phyloP scores from a whole-genome alignment of 2,888 invertebrate species.

The Taphrorychus bicolor region DNA sequence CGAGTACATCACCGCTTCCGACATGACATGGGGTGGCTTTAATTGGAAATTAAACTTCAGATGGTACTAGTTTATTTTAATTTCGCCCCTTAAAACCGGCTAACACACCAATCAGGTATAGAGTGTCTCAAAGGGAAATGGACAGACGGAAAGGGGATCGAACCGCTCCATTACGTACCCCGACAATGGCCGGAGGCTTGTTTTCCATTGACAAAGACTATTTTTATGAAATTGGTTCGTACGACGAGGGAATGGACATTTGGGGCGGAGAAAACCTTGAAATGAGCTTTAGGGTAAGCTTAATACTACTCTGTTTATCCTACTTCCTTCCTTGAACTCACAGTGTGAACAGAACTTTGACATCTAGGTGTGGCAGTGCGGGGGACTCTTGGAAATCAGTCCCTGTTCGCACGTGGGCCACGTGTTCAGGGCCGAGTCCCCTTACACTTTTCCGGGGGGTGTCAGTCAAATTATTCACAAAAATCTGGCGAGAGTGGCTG shows the following conservation, averaged over 20 bases:
- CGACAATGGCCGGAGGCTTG: slow-evolving; percentile 98
- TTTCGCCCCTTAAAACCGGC: too few relatives aligned
- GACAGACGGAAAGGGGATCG: slow-evolving; percentile 90
- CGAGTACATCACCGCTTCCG: slow-evolving; percentile 98
- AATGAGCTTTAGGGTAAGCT: slow-evolving; percentile 87
- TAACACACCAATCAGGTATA: slow-evolving; percentile 87
- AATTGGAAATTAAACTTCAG: slow-evolving; percentile 99
- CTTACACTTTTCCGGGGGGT: slow-evolving; percentile 99
- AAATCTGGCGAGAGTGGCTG: slow-evolving; percentile 97
- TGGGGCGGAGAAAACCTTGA: slow-evolving; percentile 98
- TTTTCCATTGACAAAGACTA: slow-evolving; percentile 95
- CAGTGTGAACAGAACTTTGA: too few relatives aligned
- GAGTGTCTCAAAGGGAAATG: slow-evolving; percentile 97
- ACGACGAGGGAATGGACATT: slow-evolving; percentile 99
- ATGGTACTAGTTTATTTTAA: slow-evolving; percentile 80
- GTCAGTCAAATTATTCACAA: slow-evolving; percentile 95
- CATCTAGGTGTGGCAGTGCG: slow-evolving; percentile 93
- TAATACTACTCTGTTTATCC: background rate
- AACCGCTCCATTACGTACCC: slow-evolving; percentile 90
- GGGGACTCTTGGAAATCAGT: slow-evolving; percentile 92
- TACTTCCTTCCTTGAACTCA: too few relatives aligned
- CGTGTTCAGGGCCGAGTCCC: slow-evolving; percentile 97
- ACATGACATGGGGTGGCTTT: slow-evolving; percentile 99
- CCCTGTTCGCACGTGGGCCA: slow-evolving; percentile 97
- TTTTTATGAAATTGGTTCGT: slow-evolving; percentile 97